A percentile compares a stretch with the other conserved stretches of the same genome.
phyloP scores from a whole-genome alignment of 1,140 invertebrate species.

The Caenorhabditis tropicalis region DNA sequence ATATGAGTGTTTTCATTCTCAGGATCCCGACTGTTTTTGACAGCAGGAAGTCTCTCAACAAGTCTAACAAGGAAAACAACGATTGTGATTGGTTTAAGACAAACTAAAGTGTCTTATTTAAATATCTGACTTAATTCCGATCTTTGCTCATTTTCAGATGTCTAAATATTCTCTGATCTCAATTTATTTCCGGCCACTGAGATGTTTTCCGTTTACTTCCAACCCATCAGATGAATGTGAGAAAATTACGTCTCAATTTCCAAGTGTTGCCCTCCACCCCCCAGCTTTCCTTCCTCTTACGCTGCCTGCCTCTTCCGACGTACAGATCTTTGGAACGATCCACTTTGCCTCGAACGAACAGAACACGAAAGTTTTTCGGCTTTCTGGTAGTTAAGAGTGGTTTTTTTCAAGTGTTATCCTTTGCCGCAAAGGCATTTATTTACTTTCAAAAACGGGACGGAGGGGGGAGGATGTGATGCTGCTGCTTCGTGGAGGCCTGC shows the following conservation, averaged over 20 bases:
- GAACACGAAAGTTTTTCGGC: constrained; percentile 14
- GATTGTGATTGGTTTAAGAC: too few relatives aligned
- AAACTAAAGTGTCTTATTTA: too few relatives aligned
- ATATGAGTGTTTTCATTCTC: neutral
- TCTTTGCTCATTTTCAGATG: neutral
- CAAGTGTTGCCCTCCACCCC: neutral
- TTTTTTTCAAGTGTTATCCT: constrained; percentile 39
- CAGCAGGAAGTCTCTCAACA: neutral
- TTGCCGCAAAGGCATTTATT: constrained; percentile 40
- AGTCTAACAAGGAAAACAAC: neutral
- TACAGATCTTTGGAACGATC: constrained; percentile 32
- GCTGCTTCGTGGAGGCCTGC: constrained; percentile 9
- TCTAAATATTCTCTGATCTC: neutral
- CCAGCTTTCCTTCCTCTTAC: neutral
- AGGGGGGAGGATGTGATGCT: neutral
- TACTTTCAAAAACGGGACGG: constrained; percentile 24
- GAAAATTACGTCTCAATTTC: constrained; percentile 13
- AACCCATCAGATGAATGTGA: neutral
- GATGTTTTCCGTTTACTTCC: constrained; percentile 5
- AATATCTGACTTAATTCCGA: neutral
- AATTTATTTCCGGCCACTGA: neutral
- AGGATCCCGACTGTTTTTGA: neutral
- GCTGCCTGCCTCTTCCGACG: neutral
- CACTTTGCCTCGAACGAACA: constrained; percentile 1
- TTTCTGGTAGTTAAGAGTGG: constrained; percentile 38